Percentiles rank a stretch among this genome's conserved stretches.
phyloP scores from a whole-genome alignment of 2,797 vertebrate genomes.

The Hippoglossus hippoglossus region DNA sequence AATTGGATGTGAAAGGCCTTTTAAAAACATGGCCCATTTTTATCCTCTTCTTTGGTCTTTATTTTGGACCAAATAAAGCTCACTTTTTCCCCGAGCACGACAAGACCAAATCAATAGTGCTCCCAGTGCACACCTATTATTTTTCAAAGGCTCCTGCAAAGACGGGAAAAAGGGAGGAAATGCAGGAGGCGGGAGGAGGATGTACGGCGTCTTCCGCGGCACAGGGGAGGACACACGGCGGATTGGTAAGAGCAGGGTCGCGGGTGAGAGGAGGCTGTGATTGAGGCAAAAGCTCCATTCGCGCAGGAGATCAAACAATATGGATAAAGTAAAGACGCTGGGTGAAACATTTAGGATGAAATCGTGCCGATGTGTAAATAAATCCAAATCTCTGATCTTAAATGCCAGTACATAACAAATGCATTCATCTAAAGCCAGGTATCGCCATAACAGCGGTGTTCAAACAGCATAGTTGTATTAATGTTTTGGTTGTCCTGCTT shows the following conservation, averaged over 20 bases:
- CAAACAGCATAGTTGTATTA: constrained; percentile 24
- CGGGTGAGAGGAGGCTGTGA: constrained; percentile 29
- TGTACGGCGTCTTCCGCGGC: constrained; percentile 21
- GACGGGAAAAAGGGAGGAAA: constrained; percentile 15
- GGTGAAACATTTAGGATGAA: constrained; percentile 4
- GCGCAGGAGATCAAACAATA: constrained; percentile 22
- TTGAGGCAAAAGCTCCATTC: constrained; percentile 24
- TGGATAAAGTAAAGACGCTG: not conserved
- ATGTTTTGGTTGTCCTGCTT: constrained; percentile 43
- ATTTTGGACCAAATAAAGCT: constrained; percentile 77
- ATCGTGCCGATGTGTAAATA: constrained; percentile 19
- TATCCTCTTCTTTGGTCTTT: constrained; percentile 53
- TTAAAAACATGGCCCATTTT: constrained; percentile 59
- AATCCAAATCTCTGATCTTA: constrained; percentile 21
- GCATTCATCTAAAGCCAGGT: constrained; percentile 22
- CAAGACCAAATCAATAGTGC: constrained; percentile 76
- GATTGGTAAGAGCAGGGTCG: constrained; percentile 34
- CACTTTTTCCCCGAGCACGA: constrained; percentile 54
- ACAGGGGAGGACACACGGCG: not conserved
- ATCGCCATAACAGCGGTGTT: constrained; percentile 8
- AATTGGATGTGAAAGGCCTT: constrained; percentile 70
- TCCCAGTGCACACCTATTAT: constrained; percentile 73
- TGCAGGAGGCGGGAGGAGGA: constrained; percentile 11
- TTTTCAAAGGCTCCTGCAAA: constrained; percentile 74
- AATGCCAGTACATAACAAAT: constrained; percentile 18